phyloP scores from a whole-genome alignment of 2,113 vertebrate genomes.

The Rhagologus leucostigma region DNA sequence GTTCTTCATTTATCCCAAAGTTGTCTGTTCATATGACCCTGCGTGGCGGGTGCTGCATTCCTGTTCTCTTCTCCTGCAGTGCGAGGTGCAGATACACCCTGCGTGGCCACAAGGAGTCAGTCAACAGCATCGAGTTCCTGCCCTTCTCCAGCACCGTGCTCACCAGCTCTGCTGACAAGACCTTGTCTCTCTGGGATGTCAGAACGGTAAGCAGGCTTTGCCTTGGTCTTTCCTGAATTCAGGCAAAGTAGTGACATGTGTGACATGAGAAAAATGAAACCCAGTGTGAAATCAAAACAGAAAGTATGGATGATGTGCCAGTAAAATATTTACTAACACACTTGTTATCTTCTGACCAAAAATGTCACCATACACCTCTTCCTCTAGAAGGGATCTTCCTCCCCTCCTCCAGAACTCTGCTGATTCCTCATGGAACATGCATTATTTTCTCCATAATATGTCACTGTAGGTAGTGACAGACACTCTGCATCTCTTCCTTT shows the following conservation, averaged over 20 bases:
- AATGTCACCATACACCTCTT: neutral
- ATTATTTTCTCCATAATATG: neutral
- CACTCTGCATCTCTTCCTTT: neutral
- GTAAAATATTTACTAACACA: neutral
- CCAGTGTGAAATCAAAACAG: neutral
- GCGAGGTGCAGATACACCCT: constrained; percentile 74
- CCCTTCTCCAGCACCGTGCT: constrained; percentile 70
- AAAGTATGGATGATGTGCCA: neutral
- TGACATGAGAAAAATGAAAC: neutral
- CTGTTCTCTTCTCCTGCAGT: constrained; percentile 47
- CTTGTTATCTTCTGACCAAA: neutral
- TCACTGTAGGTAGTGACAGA: neutral
- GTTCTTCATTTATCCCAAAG: neutral
- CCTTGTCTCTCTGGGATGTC: constrained; percentile 71
- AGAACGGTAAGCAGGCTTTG: constrained; percentile 43
- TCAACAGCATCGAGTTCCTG: constrained; percentile 79
- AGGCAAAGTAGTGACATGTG: neutral
- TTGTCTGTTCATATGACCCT: neutral
- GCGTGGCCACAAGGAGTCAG: constrained; percentile 73
- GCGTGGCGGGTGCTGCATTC: neutral
- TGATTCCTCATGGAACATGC: neutral
- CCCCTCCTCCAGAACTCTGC: neutral
- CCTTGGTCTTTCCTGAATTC: neutral
- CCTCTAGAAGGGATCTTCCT: neutral
- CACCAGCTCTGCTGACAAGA: constrained; percentile 73